phyloP scores from a whole-genome alignment of 1,140 invertebrate species.

The Leptinotarsa undecemlineata region DNA sequence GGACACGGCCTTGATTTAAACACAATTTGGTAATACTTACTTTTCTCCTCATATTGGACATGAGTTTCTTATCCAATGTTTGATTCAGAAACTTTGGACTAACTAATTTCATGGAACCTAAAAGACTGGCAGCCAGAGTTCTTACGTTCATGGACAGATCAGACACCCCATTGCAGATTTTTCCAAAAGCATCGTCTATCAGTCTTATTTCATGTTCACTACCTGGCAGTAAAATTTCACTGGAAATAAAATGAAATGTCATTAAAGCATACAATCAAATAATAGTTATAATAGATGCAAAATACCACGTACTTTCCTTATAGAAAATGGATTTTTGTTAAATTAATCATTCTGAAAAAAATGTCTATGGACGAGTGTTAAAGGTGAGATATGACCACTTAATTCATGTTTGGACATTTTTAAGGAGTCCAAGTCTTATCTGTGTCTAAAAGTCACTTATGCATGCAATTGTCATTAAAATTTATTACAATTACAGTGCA shows the following conservation, averaged over 20 bases:
- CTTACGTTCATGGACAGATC: conserved; percentile 88
- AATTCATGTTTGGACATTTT: no score
- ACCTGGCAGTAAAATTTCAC: conserved; percentile 67
- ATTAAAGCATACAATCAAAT: conserved; percentile 10
- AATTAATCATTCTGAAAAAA: not conserved
- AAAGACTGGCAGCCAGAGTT: conserved; percentile 74
- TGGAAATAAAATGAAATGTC: conserved; percentile 50
- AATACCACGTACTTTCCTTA: no score
- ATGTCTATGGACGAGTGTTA: not conserved
- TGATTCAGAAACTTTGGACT: conserved; percentile 90
- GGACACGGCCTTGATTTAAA: not conserved
- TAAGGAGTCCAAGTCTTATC: no score
- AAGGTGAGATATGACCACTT: no score
- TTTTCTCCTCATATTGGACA: conserved; percentile 87
- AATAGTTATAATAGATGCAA: not conserved
- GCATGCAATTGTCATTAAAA: no score
- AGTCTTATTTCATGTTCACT: conserved; percentile 79
- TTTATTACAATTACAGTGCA: no score
- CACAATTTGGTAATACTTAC: conserved; percentile 26
- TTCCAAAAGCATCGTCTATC: conserved; percentile 95
- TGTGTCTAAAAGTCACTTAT: no score
- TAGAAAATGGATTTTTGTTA: no score
- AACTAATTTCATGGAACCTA: conserved; percentile 87
- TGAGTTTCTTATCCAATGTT: conserved; percentile 98
- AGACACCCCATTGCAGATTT: conserved; percentile 91